Base-by-base conservation (phyloP, 2,113 vertebrate genomes). In the Girardinichthys multiradiatus region DNA sequence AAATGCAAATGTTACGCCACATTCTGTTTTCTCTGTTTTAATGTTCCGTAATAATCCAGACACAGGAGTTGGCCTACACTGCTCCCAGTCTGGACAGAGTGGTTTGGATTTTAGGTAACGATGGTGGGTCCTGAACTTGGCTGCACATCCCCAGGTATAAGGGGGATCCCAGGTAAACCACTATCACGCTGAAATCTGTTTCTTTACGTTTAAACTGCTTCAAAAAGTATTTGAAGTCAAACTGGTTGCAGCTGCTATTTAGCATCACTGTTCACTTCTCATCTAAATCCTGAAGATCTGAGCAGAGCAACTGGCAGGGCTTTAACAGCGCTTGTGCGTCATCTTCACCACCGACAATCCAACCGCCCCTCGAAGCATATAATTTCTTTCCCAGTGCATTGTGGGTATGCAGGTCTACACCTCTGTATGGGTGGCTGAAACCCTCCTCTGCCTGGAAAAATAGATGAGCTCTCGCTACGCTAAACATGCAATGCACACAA, bases 201-300 rank as follows among this genome's bases (percentile, higher is more conserved):
- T 24, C 61, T 72, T 64, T 57, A 24, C 31, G 15, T 69, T 79
- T 7, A 71, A 24, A 45, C 59, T 10, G n/a, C 37, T 24, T 35
- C 51, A 27, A 62, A 1, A 68, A 45, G 33, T 4, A 17, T 72
- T 64, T 80, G 0, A 68, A 70, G 75, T 66, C 72, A 81, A 79
- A 83, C 67, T 64, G 39, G 75, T 69, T 65, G 59, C 83, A 89
- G 81, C 81, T 86, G 76, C 35, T 66, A 39, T 48, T 72, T 21
- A 67, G 51, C 64, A 58, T 31, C 30, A 57, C 17, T 2, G 19
- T 64, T 12, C 39, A 35, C 1, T 35, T 35, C 48, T 54, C 21
- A 54, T 54, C 24, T n/a, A 64, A 72, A 75, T 15, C 39, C 45
- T 57, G 27, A 51, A 64, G 60, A 60, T 61, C 68, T 29, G 19